Conservation (phyloP, 2,113 vertebrate genomes). For the Proteles cristata region DNA sequence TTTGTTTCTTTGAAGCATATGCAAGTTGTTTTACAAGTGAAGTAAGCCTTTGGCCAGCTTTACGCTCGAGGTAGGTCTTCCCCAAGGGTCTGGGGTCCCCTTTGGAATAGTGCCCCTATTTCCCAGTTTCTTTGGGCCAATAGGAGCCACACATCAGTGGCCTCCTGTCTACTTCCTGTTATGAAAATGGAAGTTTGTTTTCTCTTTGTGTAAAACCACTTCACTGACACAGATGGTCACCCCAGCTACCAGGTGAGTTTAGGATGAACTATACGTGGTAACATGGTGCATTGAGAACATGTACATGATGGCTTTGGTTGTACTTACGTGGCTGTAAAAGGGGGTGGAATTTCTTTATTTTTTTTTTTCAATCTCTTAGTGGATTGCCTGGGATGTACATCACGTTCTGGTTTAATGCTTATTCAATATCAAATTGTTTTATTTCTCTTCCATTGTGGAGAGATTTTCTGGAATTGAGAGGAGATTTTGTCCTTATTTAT, state of each 20-base stretch:
- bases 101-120: not conserved
- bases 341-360: not conserved
- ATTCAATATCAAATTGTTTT: not conserved
- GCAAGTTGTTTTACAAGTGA: not conserved
- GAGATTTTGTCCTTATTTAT: not conserved
- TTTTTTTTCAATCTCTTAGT: not conserved
- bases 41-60: not conserved
- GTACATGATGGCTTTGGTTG: not conserved
- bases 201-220: not conserved
- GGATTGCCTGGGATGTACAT: not conserved
- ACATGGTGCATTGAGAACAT: not conserved
- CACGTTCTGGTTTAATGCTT: not conserved
- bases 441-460: not conserved
- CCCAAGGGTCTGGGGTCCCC: not conserved
- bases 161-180: not conserved
- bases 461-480: not conserved
- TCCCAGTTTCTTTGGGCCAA: not conserved
- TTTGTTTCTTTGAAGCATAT: not conserved
- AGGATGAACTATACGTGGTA: not conserved
- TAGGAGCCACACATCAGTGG: not conserved
- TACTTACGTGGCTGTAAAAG: not conserved
- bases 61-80: not conserved
- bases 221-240: not conserved
- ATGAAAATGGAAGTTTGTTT: not conserved
- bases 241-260: not conserved